A percentile compares a stretch with the other conserved stretches of the same genome.
phyloP scores from a whole-genome alignment of 2,888 invertebrate species.

The Alloplasta piceator region DNA sequence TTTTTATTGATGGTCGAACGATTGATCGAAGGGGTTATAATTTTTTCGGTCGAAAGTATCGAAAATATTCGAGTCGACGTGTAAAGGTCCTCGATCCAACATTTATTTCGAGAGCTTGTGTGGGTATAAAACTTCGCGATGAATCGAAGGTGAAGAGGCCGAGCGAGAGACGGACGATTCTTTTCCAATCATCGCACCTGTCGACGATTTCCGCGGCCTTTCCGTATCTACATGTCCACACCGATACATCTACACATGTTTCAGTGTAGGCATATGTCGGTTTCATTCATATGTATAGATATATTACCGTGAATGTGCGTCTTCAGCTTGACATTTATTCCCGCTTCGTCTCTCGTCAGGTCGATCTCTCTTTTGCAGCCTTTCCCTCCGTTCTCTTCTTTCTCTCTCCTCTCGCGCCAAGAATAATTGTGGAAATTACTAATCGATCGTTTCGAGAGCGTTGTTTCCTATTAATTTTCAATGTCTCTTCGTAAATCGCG shows the following conservation, averaged over 20 bases:
- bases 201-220: constrained; percentile 40
- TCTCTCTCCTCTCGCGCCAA: not conserved
- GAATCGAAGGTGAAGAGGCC: constrained; percentile 47
- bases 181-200: constrained; percentile 60
- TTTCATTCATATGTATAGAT: constrained; percentile 3
- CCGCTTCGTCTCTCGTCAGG: constrained; percentile 32
- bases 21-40: too few relatives aligned
- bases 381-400: too few relatives aligned
- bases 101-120: not conserved
- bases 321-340: constrained; percentile 61
- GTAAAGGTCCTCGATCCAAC: too few relatives aligned
- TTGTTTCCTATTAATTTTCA: constrained; percentile 52
- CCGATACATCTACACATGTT: not conserved
- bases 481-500: constrained; percentile 7
- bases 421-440: constrained; percentile 31
- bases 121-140: constrained; percentile 49
- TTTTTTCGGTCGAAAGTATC: too few relatives aligned
- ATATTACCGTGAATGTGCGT: constrained; percentile 38
- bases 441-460: constrained; percentile 40
- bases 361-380: not conserved
- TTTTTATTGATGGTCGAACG: too few relatives aligned
- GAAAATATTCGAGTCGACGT: too few relatives aligned
- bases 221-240: not conserved
- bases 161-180: constrained; percentile 25
- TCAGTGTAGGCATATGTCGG: not conserved